A percentile compares a stretch with the other conserved stretches of the same genome.
These are phyloP conservation scores for Catharus fuscescens DNA, from an alignment of 2,113 vertebrate species.

Conservation along the genomic window DNA sequence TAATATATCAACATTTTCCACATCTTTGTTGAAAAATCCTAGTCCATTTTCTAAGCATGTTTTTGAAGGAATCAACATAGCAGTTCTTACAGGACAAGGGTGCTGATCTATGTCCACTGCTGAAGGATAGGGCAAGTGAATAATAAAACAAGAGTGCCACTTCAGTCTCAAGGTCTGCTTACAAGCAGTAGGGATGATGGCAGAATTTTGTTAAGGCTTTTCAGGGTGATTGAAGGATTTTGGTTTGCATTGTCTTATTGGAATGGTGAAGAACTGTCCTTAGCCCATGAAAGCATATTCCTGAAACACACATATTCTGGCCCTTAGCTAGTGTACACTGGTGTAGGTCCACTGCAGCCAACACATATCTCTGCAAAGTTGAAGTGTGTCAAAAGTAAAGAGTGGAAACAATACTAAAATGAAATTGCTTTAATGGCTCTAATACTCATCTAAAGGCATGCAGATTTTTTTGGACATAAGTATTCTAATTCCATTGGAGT, in stretches of 20 bases:
- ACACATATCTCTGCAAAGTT: neutral
- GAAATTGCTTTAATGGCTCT: neutral
- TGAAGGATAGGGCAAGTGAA: neutral
- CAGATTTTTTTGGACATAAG: neutral
- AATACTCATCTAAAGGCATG: neutral
- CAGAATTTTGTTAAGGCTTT: neutral
- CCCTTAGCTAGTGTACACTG: neutral
- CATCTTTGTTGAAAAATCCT: neutral
- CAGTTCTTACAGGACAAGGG: neutral
- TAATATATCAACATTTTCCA: neutral
- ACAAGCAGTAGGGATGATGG: neutral
- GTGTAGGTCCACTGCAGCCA: neutral
- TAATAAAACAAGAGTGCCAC: neutral
- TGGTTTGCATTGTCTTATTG: neutral
- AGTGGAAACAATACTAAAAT: neutral
- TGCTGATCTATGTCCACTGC: neutral
- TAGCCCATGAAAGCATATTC: neutral
- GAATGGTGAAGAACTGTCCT: neutral
- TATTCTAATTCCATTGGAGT: neutral
- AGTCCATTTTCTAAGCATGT: neutral
- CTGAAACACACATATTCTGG: neutral
- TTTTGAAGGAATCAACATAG: neutral
- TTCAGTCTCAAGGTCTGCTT: neutral
- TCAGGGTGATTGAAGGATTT: neutral
- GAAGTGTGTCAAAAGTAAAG: neutral